phyloP scores from a whole-genome alignment of 2,113 vertebrate genomes.

The Rhinichthys klamathensis region DNA sequence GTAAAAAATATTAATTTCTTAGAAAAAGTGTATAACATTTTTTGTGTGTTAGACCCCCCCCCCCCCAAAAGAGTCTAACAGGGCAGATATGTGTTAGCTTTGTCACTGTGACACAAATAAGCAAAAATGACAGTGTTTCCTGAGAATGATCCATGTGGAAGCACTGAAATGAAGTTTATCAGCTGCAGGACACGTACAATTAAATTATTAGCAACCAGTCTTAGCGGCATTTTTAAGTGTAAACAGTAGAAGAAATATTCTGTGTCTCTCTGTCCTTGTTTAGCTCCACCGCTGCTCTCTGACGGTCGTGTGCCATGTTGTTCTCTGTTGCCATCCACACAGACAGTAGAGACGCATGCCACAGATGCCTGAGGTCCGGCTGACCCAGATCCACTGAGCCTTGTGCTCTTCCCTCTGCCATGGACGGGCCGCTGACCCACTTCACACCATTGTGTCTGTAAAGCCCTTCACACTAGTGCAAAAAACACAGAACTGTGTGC shows the following conservation, averaged over 20 bases:
- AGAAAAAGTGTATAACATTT: no score
- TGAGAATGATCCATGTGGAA: background rate
- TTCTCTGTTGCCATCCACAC: slow-evolving; percentile 49
- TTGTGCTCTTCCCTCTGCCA: slow-evolving; percentile 45
- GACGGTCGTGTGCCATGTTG: background rate
- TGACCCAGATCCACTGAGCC: slow-evolving; percentile 68
- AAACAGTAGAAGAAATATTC: background rate
- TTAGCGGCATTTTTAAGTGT: background rate
- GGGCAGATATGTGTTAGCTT: no score
- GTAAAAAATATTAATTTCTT: background rate
- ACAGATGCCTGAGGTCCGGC: slow-evolving; percentile 69
- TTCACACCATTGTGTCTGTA: slow-evolving; percentile 25
- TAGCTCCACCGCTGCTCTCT: background rate
- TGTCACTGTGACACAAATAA: background rate
- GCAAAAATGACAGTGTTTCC: background rate
- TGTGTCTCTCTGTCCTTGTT: background rate
- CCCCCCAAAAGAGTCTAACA: no score
- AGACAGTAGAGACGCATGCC: slow-evolving; percentile 62
- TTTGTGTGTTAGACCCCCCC: no score
- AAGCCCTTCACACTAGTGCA: background rate
- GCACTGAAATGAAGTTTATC: background rate
- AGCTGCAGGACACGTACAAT: background rate
- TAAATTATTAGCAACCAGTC: background rate
- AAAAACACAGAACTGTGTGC: background rate
- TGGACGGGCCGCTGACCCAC: slow-evolving; percentile 30